phyloP scores from a whole-genome alignment of 1,140 invertebrate species.

The Drosophila sucinea region DNA sequence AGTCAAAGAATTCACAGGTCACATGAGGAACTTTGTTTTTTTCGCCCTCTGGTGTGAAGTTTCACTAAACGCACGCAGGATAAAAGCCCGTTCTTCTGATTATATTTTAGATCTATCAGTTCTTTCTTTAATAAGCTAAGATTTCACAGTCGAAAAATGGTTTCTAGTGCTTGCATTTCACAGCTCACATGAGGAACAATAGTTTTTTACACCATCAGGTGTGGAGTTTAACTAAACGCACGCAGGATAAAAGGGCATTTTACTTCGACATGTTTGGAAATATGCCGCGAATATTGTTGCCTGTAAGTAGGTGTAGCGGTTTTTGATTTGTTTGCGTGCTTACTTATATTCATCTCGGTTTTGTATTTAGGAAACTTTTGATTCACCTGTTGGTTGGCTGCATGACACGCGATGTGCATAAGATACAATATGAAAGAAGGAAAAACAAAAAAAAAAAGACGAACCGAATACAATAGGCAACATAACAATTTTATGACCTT shows the following conservation, averaged over 20 bases:
- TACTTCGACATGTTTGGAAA: not conserved
- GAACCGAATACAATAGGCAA: constrained; percentile 4
- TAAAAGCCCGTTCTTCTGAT: too few species aligned
- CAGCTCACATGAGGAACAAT: not conserved
- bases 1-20: too few species aligned
- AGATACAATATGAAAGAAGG: not conserved
- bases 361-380: constrained; percentile 31
- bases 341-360: constrained; percentile 10
- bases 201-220: not conserved
- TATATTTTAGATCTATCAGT: too few species aligned
- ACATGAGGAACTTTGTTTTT: too few species aligned
- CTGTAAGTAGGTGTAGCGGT: constrained; percentile 17
- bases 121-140: too few species aligned
- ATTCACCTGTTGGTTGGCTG: constrained; percentile 51
- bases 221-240: constrained; percentile 1
- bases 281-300: constrained; percentile 34
- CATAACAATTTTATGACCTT: constrained; percentile 13
- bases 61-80: too few species aligned
- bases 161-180: too few species aligned
- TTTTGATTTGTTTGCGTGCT: constrained; percentile 18
- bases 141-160: not conserved
- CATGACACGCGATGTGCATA: constrained; percentile 50
- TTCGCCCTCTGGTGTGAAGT: too few species aligned
- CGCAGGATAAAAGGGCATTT: not conserved
- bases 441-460: not conserved